Evolutionary conservation across 2,113 vertebrate species (phyloP).

Genomic region (Chlorodrepanis virens): DNA sequence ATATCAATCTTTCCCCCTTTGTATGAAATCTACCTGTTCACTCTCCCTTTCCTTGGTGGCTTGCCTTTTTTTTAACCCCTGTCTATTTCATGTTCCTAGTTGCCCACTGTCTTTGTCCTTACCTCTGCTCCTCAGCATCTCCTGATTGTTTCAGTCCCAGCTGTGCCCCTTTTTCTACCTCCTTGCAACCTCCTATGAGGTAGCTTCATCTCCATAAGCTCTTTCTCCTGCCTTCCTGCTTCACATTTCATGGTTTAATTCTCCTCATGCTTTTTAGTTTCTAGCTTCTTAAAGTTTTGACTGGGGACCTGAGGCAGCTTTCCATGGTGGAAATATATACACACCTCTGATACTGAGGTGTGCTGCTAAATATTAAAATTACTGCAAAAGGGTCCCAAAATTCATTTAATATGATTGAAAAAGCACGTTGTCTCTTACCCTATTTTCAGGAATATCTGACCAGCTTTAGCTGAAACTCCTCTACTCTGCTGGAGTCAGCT

Average conservation of each 20-base stretch:
- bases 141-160: neutral
- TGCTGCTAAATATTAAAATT: neutral
- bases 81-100: neutral
- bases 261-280: neutral
- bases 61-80: accelerated
- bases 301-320: neutral
- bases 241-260: neutral
- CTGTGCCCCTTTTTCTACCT: neutral
- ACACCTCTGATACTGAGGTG: neutral
- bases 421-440: neutral
- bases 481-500: neutral
- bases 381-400: neutral
- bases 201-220: neutral
- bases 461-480: neutral
- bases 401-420: neutral
- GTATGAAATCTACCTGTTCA: neutral
- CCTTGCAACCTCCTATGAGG: neutral
- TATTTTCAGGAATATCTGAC: neutral
- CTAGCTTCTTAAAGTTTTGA: neutral
- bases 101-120: neutral
- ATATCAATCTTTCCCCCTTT: neutral
- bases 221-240: neutral
- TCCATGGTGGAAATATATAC: neutral
- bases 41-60: neutral
- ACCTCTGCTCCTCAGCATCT: neutral